phyloP scores from a whole-genome alignment of 2,113 vertebrate species.

The Chrysemys picta region DNA sequence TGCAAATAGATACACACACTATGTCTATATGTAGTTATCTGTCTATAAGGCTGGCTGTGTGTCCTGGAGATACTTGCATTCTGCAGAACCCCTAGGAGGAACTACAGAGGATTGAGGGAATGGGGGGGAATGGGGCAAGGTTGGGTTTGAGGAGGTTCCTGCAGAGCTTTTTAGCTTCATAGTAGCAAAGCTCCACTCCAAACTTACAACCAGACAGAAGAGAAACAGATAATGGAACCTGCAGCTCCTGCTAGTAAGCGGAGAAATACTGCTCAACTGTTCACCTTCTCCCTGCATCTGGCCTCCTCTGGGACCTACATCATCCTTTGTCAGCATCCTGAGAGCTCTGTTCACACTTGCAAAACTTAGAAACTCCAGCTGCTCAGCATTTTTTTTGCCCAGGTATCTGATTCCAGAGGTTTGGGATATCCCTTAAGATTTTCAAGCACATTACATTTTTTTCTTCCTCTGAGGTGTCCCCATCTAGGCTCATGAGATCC shows the following conservation, averaged over 20 bases:
- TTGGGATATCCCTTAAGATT: background rate
- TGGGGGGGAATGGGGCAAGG: background rate
- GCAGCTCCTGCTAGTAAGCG: background rate
- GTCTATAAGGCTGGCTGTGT: background rate
- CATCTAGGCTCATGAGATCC: background rate
- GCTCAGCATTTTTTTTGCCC: background rate
- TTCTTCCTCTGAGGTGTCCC: background rate
- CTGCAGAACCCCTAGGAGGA: background rate
- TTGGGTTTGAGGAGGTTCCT: background rate
- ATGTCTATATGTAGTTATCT: rapidly evolving
- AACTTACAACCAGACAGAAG: background rate
- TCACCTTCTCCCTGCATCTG: background rate
- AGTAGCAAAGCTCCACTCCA: background rate
- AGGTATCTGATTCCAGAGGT: background rate
- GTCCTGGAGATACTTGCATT: background rate
- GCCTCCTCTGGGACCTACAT: background rate
- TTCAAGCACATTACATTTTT: background rate
- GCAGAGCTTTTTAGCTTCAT: background rate
- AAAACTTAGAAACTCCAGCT: background rate
- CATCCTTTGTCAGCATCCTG: background rate
- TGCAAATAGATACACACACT: background rate
- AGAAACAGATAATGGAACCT: background rate
- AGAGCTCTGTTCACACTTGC: background rate
- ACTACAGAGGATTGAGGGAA: background rate
- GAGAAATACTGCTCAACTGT: background rate